Conservation (phyloP, 2,113 vertebrate genomes). For the Hemichromis elongatus region DNA sequence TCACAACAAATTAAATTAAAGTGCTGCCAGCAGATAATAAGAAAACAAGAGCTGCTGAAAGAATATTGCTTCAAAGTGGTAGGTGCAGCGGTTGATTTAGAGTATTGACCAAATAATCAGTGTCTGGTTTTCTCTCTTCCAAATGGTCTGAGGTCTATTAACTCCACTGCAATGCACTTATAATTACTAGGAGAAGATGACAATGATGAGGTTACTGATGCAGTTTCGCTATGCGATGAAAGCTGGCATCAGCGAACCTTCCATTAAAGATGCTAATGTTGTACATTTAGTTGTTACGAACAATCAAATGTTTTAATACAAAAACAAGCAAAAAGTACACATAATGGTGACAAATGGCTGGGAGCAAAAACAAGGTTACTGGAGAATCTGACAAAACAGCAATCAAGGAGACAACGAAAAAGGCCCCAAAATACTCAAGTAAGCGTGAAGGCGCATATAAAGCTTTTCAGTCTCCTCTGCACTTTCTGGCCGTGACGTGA, state of each 20-base stretch:
- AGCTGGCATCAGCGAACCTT: not conserved
- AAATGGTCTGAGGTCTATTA: not conserved
- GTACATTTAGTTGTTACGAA: not conserved
- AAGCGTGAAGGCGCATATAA: not conserved
- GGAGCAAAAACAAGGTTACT: not conserved
- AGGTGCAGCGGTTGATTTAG: not conserved
- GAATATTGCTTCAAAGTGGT: not conserved
- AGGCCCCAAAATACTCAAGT: not conserved
- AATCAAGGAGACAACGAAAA: not conserved
- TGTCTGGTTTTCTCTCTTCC: not conserved
- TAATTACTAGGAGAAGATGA: not conserved
- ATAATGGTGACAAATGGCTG: not conserved
- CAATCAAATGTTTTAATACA: not conserved
- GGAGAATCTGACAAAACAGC: not conserved
- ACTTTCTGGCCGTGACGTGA: accelerated
- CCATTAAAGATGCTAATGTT: not conserved
- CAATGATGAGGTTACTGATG: not conserved
- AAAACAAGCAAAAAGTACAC: not conserved
- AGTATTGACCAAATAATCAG: not conserved
- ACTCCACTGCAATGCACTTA: not conserved
- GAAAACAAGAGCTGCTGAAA: not conserved
- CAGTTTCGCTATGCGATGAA: not conserved
- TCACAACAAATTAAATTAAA: too few species aligned
- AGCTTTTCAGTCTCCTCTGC: not conserved
- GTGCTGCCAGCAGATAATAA: not conserved